Evolutionary conservation across 1,140 invertebrate species (phyloP), one percentile per base, ranked within the genome.

Genomic region (Drosophila subpulchrella): DNA sequence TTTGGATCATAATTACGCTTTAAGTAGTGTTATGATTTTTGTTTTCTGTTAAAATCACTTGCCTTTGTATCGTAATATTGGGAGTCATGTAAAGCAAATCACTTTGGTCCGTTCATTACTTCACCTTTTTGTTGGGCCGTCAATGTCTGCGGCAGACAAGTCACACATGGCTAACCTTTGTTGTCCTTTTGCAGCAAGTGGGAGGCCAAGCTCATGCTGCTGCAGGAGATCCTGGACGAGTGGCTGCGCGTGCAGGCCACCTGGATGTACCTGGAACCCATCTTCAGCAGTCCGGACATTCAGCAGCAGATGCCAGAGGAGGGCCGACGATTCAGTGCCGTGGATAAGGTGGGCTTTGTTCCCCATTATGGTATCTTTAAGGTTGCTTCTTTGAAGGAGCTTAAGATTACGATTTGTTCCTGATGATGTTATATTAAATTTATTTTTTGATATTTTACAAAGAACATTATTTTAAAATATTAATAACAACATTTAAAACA

Each of bases 261-360:
- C 2, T 99, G 98, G 98, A 96, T 99, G 93, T 99, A 99, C 92
- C 93, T 99, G 75, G 98, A 99, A 91, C 98, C 98, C 1, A 99
- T 99, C 78, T 99, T 99, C 92, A 97, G 97, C 4, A 99, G 98
- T 17, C 98, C 98, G 3, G 98, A 99, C 93, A 99, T 99, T 92
- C 98, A 99, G 93, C 95, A 96, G 72, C 96, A 97, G 95, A 97
- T 99, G 96, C 98, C 98, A 0, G 97, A 98, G 92, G 94, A 94
- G 84, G 98, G 97, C 15, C 94, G 98, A 53, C 94, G 97, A 78
- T 97, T 98, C 84, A 97, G 95, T 88, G 97, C 97, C 24, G 97
- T 99, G 34, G 97, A 99, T 93, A 98, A 98, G 80, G 83, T 83
- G 32, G 32, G 11, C 20, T 32, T n/a, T 34, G 38, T n/a, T 41